Percentiles rank a stretch among this genome's conserved stretches.
Conservation (phyloP, 2,113 vertebrate species). For the Sphyrna mokarran region DNA sequence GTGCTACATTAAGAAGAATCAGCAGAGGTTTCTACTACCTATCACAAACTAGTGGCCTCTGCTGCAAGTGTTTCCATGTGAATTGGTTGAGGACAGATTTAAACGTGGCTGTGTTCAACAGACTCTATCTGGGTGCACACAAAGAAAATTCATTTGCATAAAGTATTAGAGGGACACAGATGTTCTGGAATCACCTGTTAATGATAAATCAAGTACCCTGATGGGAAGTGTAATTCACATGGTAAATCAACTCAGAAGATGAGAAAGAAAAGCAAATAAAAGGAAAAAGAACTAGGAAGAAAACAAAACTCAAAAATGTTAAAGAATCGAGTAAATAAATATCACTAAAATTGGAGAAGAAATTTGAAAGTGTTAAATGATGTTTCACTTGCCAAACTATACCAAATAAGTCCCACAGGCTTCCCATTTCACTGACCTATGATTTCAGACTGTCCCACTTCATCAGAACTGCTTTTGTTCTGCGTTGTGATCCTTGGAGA, state of each 20-base stretch:
- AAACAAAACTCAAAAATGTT: background rate
- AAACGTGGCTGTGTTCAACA: background rate
- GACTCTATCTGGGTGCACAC: background rate
- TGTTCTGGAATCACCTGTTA: background rate
- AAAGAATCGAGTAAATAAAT: background rate
- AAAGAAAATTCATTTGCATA: background rate
- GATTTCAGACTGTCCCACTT: slow-evolving; percentile 21
- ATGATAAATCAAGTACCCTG: background rate
- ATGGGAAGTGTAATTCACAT: too few relatives aligned
- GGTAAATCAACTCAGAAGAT: background rate
- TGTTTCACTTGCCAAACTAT: background rate
- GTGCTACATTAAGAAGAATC: background rate
- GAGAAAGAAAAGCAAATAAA: background rate
- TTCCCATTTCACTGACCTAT: slow-evolving; percentile 19
- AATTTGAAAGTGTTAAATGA: background rate
- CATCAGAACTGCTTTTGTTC: slow-evolving; percentile 8
- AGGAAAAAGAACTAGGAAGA: background rate
- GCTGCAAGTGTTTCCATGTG: background rate
- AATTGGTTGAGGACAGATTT: background rate
- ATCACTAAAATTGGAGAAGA: background rate
- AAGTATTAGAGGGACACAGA: background rate
- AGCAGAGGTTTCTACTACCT: background rate
- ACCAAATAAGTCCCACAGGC: background rate
- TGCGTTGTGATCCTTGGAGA: background rate
- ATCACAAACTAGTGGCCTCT: background rate